Evolutionary conservation across 1,140 invertebrate genomes (phyloP), one percentile per base, ranked within the genome.

Genomic region (Sinonovacula constricta): DNA sequence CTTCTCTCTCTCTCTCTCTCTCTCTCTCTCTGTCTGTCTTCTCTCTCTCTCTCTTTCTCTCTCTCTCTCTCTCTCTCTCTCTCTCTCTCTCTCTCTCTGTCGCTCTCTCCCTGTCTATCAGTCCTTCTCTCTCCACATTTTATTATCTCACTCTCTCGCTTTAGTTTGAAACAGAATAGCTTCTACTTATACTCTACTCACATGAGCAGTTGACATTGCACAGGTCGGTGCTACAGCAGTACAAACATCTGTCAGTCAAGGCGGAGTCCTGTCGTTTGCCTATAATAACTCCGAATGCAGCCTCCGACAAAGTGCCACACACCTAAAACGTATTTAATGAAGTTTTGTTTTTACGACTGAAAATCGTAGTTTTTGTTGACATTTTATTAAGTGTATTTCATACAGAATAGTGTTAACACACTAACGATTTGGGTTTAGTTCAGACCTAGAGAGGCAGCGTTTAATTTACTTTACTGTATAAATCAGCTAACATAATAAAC

Each of bases 51-150:
- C 12, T 59, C 56, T 59, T 12, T 59, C 56, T 59, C 12, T 59
- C 56, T 59, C 12, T 59, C 56, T 71, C 18, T 71, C 68, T 71
- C 18, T 71, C 68, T 71, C 2, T 71, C 59, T 71, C 18, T 71
- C 68, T 71, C 18, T 71, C 68, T 71, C 2, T 71, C 68, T 71
- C 18, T 71, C 68, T 71, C 18, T 71, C 59, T 68, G 26, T 66
- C 56, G 63, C 57, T 72, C 3, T 62, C 53, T 62, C 5, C 34
- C 31, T 62, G 34, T 70, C 57, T 63, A 34, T 72, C 57, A 62
- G 65, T 67, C 65, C 51, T 10, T 67, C 65, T 67, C 12, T 49
- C 65, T 67, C n/a, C n/a, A n/a, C n/a, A n/a, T n/a, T n/a, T n/a
- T n/a, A n/a, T n/a, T n/a, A n/a, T n/a, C n/a, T n/a, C n/a, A n/a